A percentile compares a stretch with the other conserved stretches of the same genome.
phyloP scores from a whole-genome alignment of 2,888 invertebrate genomes.

The Masnerella sp. region DNA sequence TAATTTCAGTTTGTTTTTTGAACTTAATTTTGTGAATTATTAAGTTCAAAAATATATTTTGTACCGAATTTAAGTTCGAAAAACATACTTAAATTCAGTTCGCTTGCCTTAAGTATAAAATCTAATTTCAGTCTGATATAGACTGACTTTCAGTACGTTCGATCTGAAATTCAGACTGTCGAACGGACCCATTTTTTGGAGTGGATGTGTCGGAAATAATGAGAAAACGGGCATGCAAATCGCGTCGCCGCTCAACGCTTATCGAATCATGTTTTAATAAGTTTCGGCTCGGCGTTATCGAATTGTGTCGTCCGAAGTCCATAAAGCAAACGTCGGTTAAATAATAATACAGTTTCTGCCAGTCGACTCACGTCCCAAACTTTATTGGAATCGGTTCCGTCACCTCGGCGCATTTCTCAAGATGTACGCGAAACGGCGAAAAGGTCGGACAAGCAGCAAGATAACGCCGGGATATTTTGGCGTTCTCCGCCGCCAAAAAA shows the following conservation, averaged over 20 bases:
- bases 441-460: slow-evolving; percentile 47
- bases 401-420: slow-evolving; percentile 67
- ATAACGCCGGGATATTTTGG: slow-evolving; percentile 48
- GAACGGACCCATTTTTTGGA: too few relatives aligned
- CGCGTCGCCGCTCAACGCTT: slow-evolving; percentile 27
- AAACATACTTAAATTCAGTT: too few relatives aligned
- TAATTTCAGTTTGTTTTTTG: too few relatives aligned
- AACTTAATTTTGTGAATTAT: too few relatives aligned
- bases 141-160: too few relatives aligned
- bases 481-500: slow-evolving; percentile 32
- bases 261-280: slow-evolving; percentile 52
- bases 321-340: slow-evolving; percentile 65
- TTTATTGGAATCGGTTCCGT: slow-evolving; percentile 76
- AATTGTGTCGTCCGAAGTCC: slow-evolving; percentile 47
- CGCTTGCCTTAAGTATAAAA: too few relatives aligned
- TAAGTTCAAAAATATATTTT: too few relatives aligned
- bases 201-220: not conserved
- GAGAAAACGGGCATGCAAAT: slow-evolving; percentile 24
- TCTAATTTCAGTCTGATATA: too few relatives aligned
- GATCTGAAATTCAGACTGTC: too few relatives aligned
- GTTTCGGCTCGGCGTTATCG: slow-evolving; percentile 30
- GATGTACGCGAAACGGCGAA: slow-evolving; percentile 37
- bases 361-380: slow-evolving; percentile 74
- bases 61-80: too few relatives aligned
- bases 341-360: slow-evolving; percentile 71